Percentiles rank a stretch among this genome's conserved stretches.
These are phyloP conservation scores for Magallana ariakensis DNA, from an alignment of 1,140 invertebrate genomes.

Conservation along the genomic window DNA sequence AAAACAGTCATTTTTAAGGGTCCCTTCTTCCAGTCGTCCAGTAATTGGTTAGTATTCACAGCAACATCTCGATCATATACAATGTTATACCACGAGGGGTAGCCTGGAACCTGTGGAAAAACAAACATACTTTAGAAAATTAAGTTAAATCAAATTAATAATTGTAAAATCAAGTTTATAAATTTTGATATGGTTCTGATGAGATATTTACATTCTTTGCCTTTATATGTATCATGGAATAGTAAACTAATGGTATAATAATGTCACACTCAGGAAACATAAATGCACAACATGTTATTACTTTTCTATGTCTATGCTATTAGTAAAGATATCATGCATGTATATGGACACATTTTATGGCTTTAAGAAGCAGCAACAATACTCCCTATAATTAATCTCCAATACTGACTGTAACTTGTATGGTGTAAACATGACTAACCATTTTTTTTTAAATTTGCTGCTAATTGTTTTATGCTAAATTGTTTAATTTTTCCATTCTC, in stretches of 20 bases:
- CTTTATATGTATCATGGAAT: background rate
- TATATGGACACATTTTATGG: background rate
- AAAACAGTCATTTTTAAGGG: conserved; percentile 19
- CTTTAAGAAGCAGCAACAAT: background rate
- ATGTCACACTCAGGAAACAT: background rate
- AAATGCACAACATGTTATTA: background rate
- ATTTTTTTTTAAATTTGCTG: conserved; percentile 12
- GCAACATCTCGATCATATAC: conserved; percentile 9
- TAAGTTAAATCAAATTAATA: background rate
- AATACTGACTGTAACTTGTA: conserved; percentile 7
- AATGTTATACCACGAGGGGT: conserved; percentile 24
- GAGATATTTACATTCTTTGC: background rate
- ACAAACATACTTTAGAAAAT: background rate
- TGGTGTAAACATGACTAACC: conserved; percentile 2
- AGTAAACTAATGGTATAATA: background rate
- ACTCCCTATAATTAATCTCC: background rate
- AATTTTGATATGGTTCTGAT: background rate
- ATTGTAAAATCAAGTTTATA: background rate
- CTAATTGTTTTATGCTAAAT: conserved; percentile 10
- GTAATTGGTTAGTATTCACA: conserved; percentile 23
- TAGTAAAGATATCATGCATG: background rate
- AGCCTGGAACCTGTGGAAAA: conserved; percentile 36
- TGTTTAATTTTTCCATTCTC: conserved; percentile 25
- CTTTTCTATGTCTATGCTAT: background rate
- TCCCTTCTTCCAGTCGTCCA: conserved; percentile 16